Evolutionary conservation across 1,140 invertebrate species (phyloP), one percentile per base, ranked within the genome.

Genomic region (Wiebesia pumilae): DNA sequence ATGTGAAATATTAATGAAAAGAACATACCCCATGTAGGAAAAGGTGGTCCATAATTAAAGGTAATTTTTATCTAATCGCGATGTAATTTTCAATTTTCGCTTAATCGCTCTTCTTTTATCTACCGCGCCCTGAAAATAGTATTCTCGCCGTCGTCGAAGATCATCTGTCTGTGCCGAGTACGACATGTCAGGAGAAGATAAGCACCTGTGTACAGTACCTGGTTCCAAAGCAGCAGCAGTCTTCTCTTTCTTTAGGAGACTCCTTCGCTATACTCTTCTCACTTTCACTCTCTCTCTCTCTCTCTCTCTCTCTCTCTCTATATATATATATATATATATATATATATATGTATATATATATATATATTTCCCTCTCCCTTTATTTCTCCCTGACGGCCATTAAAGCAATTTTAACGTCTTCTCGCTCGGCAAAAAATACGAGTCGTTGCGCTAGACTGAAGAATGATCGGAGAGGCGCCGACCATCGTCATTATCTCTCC

Each of bases 391-490:
- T 89, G 90, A 88, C 89, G 89, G 87, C 90, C 91, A 93, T 92
- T 92, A 92, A 90, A 92, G 91, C 90, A 93, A 92, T 92, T 93
- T 92, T 90, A 91, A 91, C 91, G 90, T 92, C 90, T 92, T 90
- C 87, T 89, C 84, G 85, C 88, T 88, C 89, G 88, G 91, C 90
- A 92, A 92, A 93, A 92, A 93, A 91, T 90, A 87, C 86, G 89
- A 91, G 92, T 92, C 90, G 91, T 92, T 92, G 91, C 89, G 90
- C 92, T 92, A 93, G 92, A 92, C 92, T 93, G 92, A 92, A 92
- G 92, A 92, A 92, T 93, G 92, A 93, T 93, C 92, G 90, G 87
- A 90, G 89, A 92, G 92, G 92, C 92, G 92, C 92, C 92, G 89
- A 86, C 85, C 89, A 87, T 90, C 90, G 89, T 92, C 90, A 91